These are phyloP conservation scores for Paguma larvata DNA, from an alignment of 2,797 vertebrate species.

Conservation along the genomic window DNA sequence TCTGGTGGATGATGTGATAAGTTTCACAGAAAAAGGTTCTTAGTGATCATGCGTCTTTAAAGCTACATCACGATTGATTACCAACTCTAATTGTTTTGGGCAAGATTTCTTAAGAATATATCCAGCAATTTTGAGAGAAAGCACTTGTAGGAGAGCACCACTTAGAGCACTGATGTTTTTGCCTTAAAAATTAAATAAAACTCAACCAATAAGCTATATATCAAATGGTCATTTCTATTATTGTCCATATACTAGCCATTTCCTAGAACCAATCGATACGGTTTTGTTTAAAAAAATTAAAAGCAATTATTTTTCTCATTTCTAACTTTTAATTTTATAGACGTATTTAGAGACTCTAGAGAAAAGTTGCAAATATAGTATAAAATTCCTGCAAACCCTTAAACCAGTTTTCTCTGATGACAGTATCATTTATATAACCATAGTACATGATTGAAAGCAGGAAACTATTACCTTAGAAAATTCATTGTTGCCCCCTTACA, in stretches of 20 bases:
- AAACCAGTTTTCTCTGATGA: not conserved
- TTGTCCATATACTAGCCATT: not conserved
- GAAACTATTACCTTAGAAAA: not conserved
- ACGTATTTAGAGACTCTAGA: not conserved
- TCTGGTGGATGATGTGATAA: not conserved
- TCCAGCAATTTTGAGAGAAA: not conserved
- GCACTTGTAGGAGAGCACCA: not conserved
- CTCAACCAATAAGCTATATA: not conserved
- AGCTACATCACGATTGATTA: not conserved
- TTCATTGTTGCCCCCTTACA: too few species aligned
- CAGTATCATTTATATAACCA: not conserved
- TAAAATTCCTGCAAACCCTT: not conserved
- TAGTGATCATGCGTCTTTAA: conserved; percentile 10
- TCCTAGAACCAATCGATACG: not conserved
- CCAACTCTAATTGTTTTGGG: not conserved
- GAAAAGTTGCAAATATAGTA: not conserved
- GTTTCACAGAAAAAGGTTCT: conserved; percentile 10
- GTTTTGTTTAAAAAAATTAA: not conserved
- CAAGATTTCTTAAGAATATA: not conserved
- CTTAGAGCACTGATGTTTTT: conserved; percentile 33
- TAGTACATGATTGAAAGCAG: not conserved
- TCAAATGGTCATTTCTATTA: not conserved
- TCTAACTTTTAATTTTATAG: not conserved
- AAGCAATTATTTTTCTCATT: not conserved
- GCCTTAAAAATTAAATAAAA: not conserved